phyloP scores from a whole-genome alignment of 1,140 invertebrate species.

The Asobara japonica region DNA sequence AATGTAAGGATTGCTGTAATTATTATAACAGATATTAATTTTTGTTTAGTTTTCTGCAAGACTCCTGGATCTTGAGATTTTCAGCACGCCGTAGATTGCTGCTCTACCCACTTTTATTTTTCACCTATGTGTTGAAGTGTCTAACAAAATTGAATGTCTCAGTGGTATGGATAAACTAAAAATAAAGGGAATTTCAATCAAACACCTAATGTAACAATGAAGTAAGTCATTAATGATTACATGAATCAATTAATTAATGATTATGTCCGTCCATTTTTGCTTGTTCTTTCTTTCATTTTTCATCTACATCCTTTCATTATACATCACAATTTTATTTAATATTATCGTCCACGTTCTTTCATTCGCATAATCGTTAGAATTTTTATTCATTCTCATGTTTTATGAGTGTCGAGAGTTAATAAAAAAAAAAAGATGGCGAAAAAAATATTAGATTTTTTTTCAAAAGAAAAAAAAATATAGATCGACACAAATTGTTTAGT shows the following conservation, averaged over 20 bases:
- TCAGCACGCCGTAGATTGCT: too few relatives aligned
- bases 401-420: slow-evolving; percentile 33
- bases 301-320: slow-evolving; percentile 36
- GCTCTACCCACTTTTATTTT: too few relatives aligned
- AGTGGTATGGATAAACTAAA: too few relatives aligned
- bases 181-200: slow-evolving; percentile 35
- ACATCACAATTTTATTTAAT: slow-evolving; percentile 13
- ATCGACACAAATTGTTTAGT: not conserved
- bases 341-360: slow-evolving; percentile 20
- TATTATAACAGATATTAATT: too few relatives aligned
- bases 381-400: slow-evolving; percentile 38
- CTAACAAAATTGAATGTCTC: too few relatives aligned
- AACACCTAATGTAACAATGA: slow-evolving; percentile 51
- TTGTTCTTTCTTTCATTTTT: slow-evolving; percentile 39
- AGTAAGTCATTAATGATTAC: slow-evolving; percentile 51
- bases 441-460: not conserved
- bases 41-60: too few relatives aligned
- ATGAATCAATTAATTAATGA: slow-evolving; percentile 44
- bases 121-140: too few relatives aligned
- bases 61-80: too few relatives aligned
- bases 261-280: not conserved
- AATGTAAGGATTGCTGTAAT: too few relatives aligned
- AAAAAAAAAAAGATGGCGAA: not conserved
- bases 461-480: not conserved
- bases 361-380: slow-evolving; percentile 38